Evolutionary conservation across 2,797 vertebrate species (phyloP).

Genomic region (Falco naumanni): DNA sequence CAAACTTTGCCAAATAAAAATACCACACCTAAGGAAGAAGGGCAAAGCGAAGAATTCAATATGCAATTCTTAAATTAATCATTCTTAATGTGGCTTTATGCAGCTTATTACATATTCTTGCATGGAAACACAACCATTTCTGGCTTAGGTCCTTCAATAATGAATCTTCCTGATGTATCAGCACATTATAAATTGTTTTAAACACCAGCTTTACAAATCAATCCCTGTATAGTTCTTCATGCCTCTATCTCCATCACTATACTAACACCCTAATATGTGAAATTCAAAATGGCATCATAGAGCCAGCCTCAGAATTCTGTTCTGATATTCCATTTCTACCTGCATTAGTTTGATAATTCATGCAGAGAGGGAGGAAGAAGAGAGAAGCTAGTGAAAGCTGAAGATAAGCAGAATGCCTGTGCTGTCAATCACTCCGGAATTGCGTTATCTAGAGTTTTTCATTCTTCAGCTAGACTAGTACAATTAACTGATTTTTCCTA

Average conservation of each 20-base stretch:
- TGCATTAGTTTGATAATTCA: background rate
- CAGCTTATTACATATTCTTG: background rate
- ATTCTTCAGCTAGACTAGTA: background rate
- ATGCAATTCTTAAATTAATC: background rate
- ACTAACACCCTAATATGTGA: background rate
- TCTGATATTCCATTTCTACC: background rate
- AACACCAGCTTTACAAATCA: slow-evolving; percentile 12
- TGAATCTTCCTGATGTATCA: background rate
- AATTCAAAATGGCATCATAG: slow-evolving; percentile 12
- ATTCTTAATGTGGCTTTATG: background rate
- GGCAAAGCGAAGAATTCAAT: slow-evolving; percentile 30
- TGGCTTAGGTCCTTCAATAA: background rate
- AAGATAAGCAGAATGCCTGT: background rate
- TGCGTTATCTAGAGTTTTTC: background rate
- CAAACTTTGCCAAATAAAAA: slow-evolving; percentile 98
- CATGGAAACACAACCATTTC: slow-evolving; percentile 10
- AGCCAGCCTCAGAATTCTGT: background rate
- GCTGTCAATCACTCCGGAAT: slow-evolving; percentile 17
- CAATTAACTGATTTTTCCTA: background rate
- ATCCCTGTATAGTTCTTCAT: background rate
- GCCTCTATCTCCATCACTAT: slow-evolving; percentile 1
- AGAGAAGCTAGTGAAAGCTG: background rate
- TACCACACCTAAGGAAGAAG: slow-evolving; percentile 85
- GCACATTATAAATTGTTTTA: background rate
- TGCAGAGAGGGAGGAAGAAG: background rate